Conservation (phyloP, 2,113 vertebrate species). For the Amblyopsis rosae region DNA sequence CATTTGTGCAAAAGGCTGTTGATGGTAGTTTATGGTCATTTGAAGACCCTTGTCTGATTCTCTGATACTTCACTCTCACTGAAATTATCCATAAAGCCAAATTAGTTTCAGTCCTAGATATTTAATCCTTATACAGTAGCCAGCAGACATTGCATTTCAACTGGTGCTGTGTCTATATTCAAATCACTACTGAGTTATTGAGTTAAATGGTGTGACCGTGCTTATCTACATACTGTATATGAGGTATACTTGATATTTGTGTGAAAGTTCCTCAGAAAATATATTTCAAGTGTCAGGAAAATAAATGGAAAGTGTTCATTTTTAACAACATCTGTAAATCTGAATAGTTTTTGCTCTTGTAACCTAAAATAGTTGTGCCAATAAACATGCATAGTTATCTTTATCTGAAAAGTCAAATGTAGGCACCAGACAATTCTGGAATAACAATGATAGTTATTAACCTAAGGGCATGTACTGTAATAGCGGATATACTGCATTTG, state of each 20-base stretch:
- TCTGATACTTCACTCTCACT: conserved; percentile 4
- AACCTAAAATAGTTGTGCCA: conserved; percentile 62
- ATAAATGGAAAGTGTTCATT: conserved; percentile 53
- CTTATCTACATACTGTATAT: conserved; percentile 61
- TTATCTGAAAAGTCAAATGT: conserved; percentile 68
- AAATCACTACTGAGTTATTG: conserved; percentile 39
- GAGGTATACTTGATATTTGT: conserved; percentile 29
- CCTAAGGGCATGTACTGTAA: conserved; percentile 32
- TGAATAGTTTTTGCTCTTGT: conserved; percentile 61
- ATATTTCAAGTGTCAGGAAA: conserved; percentile 66
- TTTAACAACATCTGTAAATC: conserved; percentile 53
- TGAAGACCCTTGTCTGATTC: not conserved
- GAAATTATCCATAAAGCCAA: conserved; percentile 31
- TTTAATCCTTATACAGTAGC: conserved; percentile 44
- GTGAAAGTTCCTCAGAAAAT: conserved; percentile 52
- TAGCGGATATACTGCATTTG: conserved; percentile 32
- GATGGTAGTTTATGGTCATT: not conserved
- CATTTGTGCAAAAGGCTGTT: not conserved
- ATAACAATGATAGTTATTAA: conserved; percentile 57
- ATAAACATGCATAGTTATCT: conserved; percentile 54
- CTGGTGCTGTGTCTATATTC: conserved; percentile 45
- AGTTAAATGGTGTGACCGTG: conserved; percentile 25
- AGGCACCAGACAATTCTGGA: conserved; percentile 51
- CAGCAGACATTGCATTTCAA: conserved; percentile 21
- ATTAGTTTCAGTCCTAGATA: conserved; percentile 21